These are phyloP conservation scores for Gambelia wislizenii DNA, from an alignment of 2,797 vertebrate genomes.

Conservation along the genomic window DNA sequence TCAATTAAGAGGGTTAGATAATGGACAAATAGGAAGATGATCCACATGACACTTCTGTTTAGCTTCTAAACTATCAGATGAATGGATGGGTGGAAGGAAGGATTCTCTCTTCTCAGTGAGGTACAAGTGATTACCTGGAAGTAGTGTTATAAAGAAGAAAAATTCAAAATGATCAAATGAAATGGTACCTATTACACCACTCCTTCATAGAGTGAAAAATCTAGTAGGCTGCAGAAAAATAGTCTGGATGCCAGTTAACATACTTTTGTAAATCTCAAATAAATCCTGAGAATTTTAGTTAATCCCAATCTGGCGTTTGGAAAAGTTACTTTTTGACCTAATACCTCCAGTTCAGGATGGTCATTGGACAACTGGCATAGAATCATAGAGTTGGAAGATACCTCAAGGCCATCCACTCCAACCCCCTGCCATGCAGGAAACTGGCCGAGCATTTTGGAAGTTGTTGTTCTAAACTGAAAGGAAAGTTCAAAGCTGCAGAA, in stretches of 20 bases:
- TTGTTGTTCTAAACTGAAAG: too few relatives aligned
- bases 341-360: constrained; percentile 8
- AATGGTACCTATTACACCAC: background rate
- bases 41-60: too few relatives aligned
- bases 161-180: background rate
- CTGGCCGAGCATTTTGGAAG: too few relatives aligned
- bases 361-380: too few relatives aligned
- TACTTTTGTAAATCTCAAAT: constrained; percentile 2
- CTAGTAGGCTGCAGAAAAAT: background rate
- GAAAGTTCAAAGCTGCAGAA: too few relatives aligned
- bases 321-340: too few relatives aligned
- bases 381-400: too few relatives aligned
- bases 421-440: too few relatives aligned
- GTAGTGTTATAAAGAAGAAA: background rate
- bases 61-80: background rate
- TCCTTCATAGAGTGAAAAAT: background rate
- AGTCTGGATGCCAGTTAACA: background rate
- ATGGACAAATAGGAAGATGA: background rate
- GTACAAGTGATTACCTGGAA: background rate
- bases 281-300: constrained; percentile 54
- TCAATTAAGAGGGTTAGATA: background rate
- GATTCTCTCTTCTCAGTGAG: background rate
- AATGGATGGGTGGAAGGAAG: background rate
- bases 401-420: too few relatives aligned
- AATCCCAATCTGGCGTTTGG: constrained; percentile 5